A percentile compares a stretch with the other conserved stretches of the same genome.
phyloP scores from a whole-genome alignment of 2,113 vertebrate species.

The Glaucomys volans region DNA sequence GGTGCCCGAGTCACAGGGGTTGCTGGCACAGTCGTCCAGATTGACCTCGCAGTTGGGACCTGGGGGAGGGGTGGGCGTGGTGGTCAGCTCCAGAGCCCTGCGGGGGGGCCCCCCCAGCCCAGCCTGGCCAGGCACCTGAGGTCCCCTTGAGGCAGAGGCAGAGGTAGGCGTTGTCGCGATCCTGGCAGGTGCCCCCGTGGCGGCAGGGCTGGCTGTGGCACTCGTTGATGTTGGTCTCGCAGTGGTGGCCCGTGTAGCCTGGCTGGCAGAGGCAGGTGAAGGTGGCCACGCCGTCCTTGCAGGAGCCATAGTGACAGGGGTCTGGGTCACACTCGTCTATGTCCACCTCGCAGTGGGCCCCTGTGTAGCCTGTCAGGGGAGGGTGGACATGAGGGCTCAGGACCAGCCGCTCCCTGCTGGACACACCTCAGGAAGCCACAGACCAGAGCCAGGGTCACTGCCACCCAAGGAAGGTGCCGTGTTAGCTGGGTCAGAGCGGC shows the following conservation, averaged over 20 bases:
- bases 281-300: constrained; percentile 92
- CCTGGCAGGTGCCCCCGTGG: constrained; percentile 95
- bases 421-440: fast-evolving
- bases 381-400: background rate
- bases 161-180: constrained; percentile 91
- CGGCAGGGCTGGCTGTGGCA: constrained; percentile 96
- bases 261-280: constrained; percentile 94
- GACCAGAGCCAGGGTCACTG: fast-evolving
- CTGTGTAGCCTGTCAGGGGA: constrained; percentile 90
- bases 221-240: constrained; percentile 96
- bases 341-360: constrained; percentile 92
- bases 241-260: constrained; percentile 94
- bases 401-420: fast-evolving
- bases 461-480: fast-evolving
- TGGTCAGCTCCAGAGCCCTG: fast-evolving
- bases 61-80: constrained; percentile 19
- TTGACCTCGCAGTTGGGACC: constrained; percentile 96
- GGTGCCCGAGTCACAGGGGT: constrained; percentile 93
- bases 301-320: constrained; percentile 96
- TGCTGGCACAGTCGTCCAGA: constrained; percentile 95
- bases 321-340: constrained; percentile 93
- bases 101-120: fast-evolving
- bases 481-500: fast-evolving
- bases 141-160: constrained; percentile 96
- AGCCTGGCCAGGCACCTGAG: constrained; percentile 85